Conservation (phyloP, 2,888 invertebrate species). For the Sinelater perroti region DNA sequence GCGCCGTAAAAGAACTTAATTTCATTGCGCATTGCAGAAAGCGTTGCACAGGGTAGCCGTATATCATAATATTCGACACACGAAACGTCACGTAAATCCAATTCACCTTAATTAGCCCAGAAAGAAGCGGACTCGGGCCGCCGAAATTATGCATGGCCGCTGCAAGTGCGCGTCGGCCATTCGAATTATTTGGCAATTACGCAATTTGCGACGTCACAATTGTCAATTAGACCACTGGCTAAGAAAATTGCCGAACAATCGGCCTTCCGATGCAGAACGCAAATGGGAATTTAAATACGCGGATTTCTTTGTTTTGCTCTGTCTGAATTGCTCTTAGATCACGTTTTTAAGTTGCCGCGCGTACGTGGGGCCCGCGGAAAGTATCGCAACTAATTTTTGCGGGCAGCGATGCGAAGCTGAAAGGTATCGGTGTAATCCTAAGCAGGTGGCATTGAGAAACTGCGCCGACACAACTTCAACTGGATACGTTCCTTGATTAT, state of each 20-base stretch:
- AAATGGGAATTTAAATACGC: slow-evolving; percentile 32
- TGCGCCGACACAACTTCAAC: not conserved
- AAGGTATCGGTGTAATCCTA: not conserved
- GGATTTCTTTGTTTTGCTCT: not conserved
- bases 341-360: no score
- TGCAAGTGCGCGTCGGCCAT: slow-evolving; percentile 18
- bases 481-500: no score
- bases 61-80: slow-evolving; percentile 31
- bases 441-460: not conserved
- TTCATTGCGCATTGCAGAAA: slow-evolving; percentile 27
- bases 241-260: slow-evolving; percentile 34
- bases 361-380: no score
- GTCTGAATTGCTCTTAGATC: no score
- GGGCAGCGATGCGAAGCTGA: no score
- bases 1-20: no score
- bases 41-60: slow-evolving; percentile 18
- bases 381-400: no score
- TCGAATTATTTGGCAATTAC: slow-evolving; percentile 36
- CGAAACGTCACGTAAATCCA: slow-evolving; percentile 29
- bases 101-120: slow-evolving; percentile 30
- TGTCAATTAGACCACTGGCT: slow-evolving; percentile 33
- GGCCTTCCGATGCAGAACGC: slow-evolving; percentile 21
- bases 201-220: slow-evolving; percentile 28
- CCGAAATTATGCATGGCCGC: slow-evolving; percentile 19
- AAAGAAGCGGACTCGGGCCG: slow-evolving; percentile 19